A percentile compares a stretch with the other conserved stretches of the same genome.
phyloP scores from a whole-genome alignment of 2,797 vertebrate species.

The Nannoperca australis region DNA sequence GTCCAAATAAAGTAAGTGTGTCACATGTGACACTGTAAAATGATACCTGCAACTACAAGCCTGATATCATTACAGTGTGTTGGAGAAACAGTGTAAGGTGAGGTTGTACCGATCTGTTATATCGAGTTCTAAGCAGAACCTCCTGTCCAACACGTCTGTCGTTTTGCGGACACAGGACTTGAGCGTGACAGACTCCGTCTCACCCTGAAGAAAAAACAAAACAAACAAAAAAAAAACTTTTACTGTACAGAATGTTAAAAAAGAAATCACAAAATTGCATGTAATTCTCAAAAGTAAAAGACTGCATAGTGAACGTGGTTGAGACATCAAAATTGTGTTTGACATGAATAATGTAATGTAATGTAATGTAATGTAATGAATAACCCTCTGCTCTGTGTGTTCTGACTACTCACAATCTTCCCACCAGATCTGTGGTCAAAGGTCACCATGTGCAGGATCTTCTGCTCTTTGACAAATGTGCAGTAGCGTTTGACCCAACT shows the following conservation, averaged over 20 bases:
- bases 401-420: slow-evolving; percentile 88
- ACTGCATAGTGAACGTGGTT: not conserved
- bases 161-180: slow-evolving; percentile 93
- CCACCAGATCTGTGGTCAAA: slow-evolving; percentile 97
- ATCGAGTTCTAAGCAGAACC: slow-evolving; percentile 98
- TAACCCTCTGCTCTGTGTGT: not conserved
- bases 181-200: slow-evolving; percentile 90
- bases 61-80: not conserved
- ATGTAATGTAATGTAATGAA: not conserved
- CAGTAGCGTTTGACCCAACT: slow-evolving; percentile 99
- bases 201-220: slow-evolving; percentile 88
- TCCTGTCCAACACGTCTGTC: slow-evolving; percentile 90
- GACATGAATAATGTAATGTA: not conserved
- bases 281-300: not conserved
- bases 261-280: not conserved
- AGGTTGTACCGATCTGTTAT: slow-evolving; percentile 91
- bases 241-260: slow-evolving; percentile 9
- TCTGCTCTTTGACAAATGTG: slow-evolving; percentile 94
- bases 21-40: slow-evolving; percentile 17
- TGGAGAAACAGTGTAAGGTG: slow-evolving; percentile 10
- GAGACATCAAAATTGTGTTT: not conserved
- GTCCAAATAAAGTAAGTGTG: not conserved
- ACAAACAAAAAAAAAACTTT: not conserved
- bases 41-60: not conserved
- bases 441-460: slow-evolving; percentile 95